These are phyloP conservation scores for Ectobius pallidus DNA, from an alignment of 2,888 invertebrate species.

Conservation along the genomic window DNA sequence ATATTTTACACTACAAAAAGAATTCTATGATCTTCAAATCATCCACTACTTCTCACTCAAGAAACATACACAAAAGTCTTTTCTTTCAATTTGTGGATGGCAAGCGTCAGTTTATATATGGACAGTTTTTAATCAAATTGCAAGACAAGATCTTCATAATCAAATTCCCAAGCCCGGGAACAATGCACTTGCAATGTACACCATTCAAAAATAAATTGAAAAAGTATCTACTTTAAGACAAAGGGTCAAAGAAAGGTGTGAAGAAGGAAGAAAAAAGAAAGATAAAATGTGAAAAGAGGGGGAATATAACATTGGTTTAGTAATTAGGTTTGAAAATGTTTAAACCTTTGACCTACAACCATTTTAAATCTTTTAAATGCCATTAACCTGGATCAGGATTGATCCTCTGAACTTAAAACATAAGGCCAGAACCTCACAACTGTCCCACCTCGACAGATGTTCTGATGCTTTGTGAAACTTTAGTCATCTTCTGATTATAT, in stretches of 20 bases:
- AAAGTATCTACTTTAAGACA: not conserved
- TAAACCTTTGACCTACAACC: too few relatives aligned
- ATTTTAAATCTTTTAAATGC: too few relatives aligned
- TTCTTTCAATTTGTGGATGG: constrained; percentile 10
- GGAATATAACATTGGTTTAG: too few relatives aligned
- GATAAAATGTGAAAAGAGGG: too few relatives aligned
- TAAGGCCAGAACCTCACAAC: too few relatives aligned
- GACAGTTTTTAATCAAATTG: constrained; percentile 6
- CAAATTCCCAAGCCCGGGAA: constrained; percentile 1
- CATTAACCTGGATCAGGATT: too few relatives aligned
- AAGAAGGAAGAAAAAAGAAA: too few relatives aligned
- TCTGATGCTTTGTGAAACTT: too few relatives aligned
- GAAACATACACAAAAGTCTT: not conserved
- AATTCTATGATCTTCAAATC: not conserved
- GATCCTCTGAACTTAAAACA: too few relatives aligned
- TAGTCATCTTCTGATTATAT: too few relatives aligned
- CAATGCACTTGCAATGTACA: not conserved
- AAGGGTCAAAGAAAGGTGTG: not conserved
- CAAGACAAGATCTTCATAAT: not conserved
- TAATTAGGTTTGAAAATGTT: too few relatives aligned
- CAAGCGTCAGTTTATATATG: not conserved
- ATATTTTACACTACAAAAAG: not conserved
- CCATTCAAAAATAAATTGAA: not conserved
- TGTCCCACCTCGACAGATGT: too few relatives aligned
- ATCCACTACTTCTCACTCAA: not conserved